Evolutionary conservation across 2,113 vertebrate species (phyloP).

Genomic region (Bufo bufo): DNA sequence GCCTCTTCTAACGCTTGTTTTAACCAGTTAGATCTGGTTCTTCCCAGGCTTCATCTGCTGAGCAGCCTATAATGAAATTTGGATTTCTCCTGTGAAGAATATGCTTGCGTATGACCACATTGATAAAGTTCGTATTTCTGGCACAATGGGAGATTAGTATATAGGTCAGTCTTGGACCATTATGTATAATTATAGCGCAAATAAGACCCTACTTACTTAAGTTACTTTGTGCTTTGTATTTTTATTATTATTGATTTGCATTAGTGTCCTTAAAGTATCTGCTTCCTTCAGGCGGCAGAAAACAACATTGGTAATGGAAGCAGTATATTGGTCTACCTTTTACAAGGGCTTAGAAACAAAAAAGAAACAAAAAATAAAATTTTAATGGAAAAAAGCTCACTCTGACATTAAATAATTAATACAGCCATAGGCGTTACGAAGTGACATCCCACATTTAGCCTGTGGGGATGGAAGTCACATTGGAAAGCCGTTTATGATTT

Average conservation of each 20-base stretch:
- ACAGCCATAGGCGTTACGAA: neutral
- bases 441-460: neutral
- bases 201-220: neutral
- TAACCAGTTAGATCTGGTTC: slow-evolving; percentile 21
- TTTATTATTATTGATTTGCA: slow-evolving; percentile 16
- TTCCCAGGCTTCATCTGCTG: neutral
- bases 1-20: slow-evolving; percentile 5
- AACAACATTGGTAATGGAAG: neutral
- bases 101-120: neutral
- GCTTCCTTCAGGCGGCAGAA: neutral
- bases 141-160: too few species aligned
- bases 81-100: neutral
- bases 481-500: neutral
- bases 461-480: neutral
- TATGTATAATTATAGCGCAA: neutral
- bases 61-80: neutral
- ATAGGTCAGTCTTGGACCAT: neutral
- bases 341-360: neutral
- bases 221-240: neutral
- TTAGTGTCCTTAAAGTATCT: neutral
- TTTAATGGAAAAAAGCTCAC: neutral
- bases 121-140: neutral
- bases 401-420: neutral
- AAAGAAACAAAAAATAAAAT: neutral
- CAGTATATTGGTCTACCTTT: neutral